Evolutionary conservation across 2,888 invertebrate species (phyloP).

Genomic region (Tyria jacobaeae): DNA sequence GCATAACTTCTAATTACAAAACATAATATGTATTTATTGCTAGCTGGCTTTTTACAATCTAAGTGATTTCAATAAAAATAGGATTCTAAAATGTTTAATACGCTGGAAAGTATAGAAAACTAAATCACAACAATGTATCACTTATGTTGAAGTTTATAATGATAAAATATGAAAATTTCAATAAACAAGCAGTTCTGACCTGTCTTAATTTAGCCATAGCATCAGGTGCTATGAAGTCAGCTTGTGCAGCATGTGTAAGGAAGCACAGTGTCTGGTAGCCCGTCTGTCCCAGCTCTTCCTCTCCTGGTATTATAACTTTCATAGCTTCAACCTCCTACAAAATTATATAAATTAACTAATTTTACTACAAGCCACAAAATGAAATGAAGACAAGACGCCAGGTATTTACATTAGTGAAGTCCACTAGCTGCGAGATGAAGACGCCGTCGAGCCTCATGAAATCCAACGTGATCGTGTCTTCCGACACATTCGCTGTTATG

Average conservation of each 20-base stretch:
- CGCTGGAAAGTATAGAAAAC: too few species aligned
- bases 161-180: too few species aligned
- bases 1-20: too few species aligned
- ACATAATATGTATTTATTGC: too few species aligned
- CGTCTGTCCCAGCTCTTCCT: constrained; percentile 96
- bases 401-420: constrained; percentile 94
- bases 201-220: constrained; percentile 98
- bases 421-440: constrained; percentile 95
- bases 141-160: too few species aligned
- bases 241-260: constrained; percentile 95
- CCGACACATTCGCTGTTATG: constrained; percentile 95
- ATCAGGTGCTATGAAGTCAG: constrained; percentile 98
- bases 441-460: constrained; percentile 97
- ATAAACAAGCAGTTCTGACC: too few species aligned
- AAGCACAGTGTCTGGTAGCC: constrained; percentile 97
- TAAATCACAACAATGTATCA: too few species aligned
- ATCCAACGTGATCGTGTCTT: constrained; percentile 95
- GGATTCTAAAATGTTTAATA: too few species aligned
- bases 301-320: constrained; percentile 95
- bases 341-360: neutral
- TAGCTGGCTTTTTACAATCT: too few species aligned
- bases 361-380: neutral
- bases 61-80: too few species aligned
- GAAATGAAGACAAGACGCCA: neutral
- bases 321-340: constrained; percentile 96